A percentile compares a stretch with the other conserved stretches of the same genome.
Evolutionary conservation across 1,140 invertebrate species (phyloP).

Genomic region (Aphelinus atriplicis): DNA sequence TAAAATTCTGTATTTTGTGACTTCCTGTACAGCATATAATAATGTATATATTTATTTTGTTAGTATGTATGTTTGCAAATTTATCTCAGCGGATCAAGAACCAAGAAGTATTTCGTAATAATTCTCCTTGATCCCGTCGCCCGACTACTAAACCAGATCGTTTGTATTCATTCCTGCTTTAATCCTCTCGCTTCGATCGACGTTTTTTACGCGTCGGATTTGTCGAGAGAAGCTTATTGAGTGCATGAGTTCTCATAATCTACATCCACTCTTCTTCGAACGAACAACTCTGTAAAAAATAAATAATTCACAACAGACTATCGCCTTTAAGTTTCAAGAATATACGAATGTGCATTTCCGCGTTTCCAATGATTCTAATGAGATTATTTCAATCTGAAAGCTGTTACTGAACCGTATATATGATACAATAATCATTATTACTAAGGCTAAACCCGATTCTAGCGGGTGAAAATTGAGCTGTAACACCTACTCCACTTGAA

Average conservation of each 20-base stretch:
- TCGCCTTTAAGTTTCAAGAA: no score
- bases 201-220: conserved; percentile 7
- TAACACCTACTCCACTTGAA: conserved; percentile 30
- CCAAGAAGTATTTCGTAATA: conserved; percentile 7
- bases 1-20: no score
- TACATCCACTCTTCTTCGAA: not conserved
- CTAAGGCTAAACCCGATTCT: conserved; percentile 19
- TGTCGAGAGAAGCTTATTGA: conserved; percentile 4
- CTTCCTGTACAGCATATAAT: no score
- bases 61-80: not conserved
- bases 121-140: conserved; percentile 10
- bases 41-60: not conserved
- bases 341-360: no score
- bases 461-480: conserved; percentile 24
- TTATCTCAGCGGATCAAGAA: not conserved
- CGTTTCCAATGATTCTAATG: no score
- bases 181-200: conserved; percentile 17
- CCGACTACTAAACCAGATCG: not conserved
- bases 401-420: no score
- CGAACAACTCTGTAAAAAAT: no score
- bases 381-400: no score
- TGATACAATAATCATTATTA: conserved; percentile 22
- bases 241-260: not conserved
- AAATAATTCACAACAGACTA: no score
- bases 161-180: conserved; percentile 20